These are phyloP conservation scores for Silurus glanis DNA, from an alignment of 2,113 vertebrate genomes.

Conservation along the genomic window DNA sequence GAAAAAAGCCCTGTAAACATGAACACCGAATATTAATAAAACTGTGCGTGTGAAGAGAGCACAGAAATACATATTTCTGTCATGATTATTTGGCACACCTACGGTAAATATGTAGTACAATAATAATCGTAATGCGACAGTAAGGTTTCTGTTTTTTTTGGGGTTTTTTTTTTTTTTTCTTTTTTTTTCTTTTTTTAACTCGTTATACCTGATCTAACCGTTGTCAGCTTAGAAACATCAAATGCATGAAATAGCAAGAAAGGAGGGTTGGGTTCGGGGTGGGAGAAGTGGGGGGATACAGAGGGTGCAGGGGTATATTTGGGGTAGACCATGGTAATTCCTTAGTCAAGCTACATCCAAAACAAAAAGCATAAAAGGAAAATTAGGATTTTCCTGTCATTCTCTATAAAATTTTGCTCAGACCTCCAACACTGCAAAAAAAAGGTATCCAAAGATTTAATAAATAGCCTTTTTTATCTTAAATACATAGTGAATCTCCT, in stretches of 20 bases:
- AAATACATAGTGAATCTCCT: slow-evolving; percentile 61
- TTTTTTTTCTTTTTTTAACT: slow-evolving; percentile 19
- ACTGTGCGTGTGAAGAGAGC: slow-evolving; percentile 66
- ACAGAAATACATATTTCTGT: slow-evolving; percentile 69
- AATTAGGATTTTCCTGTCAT: slow-evolving; percentile 49
- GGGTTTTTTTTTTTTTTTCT: neutral
- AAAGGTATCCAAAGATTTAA: slow-evolving; percentile 66
- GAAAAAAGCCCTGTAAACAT: slow-evolving; percentile 75
- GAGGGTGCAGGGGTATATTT: neutral
- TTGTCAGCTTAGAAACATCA: slow-evolving; percentile 70
- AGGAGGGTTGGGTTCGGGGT: slow-evolving; percentile 57
- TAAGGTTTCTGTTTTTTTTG: slow-evolving; percentile 25
- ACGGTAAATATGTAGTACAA: slow-evolving; percentile 62
- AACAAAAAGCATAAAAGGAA: slow-evolving; percentile 51
- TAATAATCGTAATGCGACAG: slow-evolving; percentile 47
- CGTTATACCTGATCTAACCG: slow-evolving; percentile 71
- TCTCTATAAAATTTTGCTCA: slow-evolving; percentile 63
- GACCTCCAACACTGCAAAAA: slow-evolving; percentile 67
- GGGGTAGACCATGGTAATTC: slow-evolving; percentile 70
- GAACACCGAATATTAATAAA: slow-evolving; percentile 65
- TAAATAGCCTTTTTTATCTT: slow-evolving; percentile 68
- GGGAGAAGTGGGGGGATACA: slow-evolving; percentile 16
- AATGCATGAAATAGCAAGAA: slow-evolving; percentile 64
- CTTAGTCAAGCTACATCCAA: slow-evolving; percentile 72
- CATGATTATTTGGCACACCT: slow-evolving; percentile 74